Percentiles rank a stretch among this genome's conserved stretches.
phyloP scores from a whole-genome alignment of 1,140 invertebrate species.

The Sminthurinus signatus region DNA sequence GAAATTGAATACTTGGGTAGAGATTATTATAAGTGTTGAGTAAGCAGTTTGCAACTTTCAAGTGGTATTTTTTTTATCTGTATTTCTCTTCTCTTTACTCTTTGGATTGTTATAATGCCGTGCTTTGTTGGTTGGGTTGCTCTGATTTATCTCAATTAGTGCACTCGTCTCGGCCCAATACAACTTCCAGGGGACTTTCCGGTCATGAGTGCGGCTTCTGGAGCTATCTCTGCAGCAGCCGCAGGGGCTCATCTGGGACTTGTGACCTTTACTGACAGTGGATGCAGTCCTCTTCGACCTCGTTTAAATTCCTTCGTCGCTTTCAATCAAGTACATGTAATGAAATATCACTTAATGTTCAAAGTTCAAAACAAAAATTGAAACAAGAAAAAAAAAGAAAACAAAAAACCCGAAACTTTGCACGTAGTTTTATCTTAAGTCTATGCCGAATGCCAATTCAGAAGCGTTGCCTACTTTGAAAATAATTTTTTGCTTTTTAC shows the following conservation, averaged over 20 bases:
- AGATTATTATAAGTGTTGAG: too few species aligned
- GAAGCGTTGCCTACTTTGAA: too few species aligned
- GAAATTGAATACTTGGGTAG: too few species aligned
- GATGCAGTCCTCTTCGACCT: slow-evolving; percentile 35
- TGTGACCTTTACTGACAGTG: slow-evolving; percentile 33
- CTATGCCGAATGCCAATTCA: too few species aligned
- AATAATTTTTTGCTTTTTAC: too few species aligned
- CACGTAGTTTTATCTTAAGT: too few species aligned
- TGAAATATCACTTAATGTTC: too few species aligned
- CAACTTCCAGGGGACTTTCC: slow-evolving; percentile 28
- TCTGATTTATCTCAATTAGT: slow-evolving; percentile 17
- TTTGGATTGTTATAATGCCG: not conserved
- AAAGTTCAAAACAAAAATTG: too few species aligned
- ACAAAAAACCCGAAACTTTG: too few species aligned
- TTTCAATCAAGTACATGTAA: slow-evolving; percentile 27
- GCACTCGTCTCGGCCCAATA: slow-evolving; percentile 29
- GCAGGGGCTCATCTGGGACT: slow-evolving; percentile 4
- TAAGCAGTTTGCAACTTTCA: too few species aligned
- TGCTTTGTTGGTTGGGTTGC: slow-evolving; percentile 10
- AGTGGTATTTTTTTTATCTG: too few species aligned
- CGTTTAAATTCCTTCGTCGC: slow-evolving; percentile 37
- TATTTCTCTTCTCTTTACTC: not conserved
- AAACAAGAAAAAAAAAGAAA: too few species aligned
- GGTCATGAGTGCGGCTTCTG: slow-evolving; percentile 15
- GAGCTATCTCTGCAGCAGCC: not conserved